A percentile compares a stretch with the other conserved stretches of the same genome.
Evolutionary conservation across 1,140 invertebrate genomes (phyloP).

Genomic region (Cherax quadricarinatus): DNA sequence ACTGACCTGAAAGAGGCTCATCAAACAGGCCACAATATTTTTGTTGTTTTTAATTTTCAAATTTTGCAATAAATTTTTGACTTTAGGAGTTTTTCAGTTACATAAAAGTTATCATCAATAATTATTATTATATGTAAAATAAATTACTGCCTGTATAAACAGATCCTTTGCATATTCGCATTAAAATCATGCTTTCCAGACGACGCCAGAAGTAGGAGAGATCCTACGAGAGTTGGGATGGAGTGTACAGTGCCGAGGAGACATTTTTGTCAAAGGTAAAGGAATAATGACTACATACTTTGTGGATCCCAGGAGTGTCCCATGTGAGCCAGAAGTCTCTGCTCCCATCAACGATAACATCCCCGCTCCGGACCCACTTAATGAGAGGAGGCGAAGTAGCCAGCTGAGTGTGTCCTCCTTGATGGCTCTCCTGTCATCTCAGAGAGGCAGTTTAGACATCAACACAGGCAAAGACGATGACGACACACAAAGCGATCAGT

Average conservation of each 20-base stretch:
- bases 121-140: too few species aligned
- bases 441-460: slow-evolving; percentile 58
- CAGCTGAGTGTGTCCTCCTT: slow-evolving; percentile 54
- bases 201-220: slow-evolving; percentile 51
- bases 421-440: slow-evolving; percentile 29
- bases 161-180: background rate
- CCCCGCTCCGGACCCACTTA: background rate
- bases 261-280: slow-evolving; percentile 78
- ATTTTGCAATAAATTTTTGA: too few species aligned
- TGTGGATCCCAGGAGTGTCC: slow-evolving; percentile 57
- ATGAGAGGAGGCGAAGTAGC: slow-evolving; percentile 45
- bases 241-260: slow-evolving; percentile 74
- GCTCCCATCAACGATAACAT: slow-evolving; percentile 10
- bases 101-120: too few species aligned
- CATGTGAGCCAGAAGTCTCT: background rate
- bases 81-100: too few species aligned
- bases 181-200: background rate
- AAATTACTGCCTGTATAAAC: too few species aligned
- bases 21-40: too few species aligned
- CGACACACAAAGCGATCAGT: slow-evolving; percentile 21
- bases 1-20: too few species aligned
- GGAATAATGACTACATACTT: slow-evolving; percentile 78
- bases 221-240: slow-evolving; percentile 66
- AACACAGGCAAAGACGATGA: slow-evolving; percentile 9
- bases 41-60: too few species aligned